phyloP scores from a whole-genome alignment of 2,888 invertebrate genomes.

The Cephus runcator region DNA sequence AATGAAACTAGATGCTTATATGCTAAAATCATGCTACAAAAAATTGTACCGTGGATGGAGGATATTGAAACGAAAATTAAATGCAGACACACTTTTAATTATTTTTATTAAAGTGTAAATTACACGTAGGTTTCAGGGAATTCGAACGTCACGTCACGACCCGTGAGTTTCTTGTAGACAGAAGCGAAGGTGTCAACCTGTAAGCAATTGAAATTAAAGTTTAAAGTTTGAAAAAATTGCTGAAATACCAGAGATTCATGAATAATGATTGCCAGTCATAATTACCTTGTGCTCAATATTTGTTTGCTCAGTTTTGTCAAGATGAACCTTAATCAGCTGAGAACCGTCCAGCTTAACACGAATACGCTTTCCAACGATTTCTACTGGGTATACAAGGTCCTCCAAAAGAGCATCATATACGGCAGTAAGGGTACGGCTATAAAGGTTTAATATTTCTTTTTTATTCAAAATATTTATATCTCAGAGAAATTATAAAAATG shows the following conservation, averaged over 20 bases:
- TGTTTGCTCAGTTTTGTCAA: slow-evolving; percentile 98
- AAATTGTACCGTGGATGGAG: not conserved
- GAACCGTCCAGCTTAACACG: slow-evolving; percentile 96
- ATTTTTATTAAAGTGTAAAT: slow-evolving; percentile 53
- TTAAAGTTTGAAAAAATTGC: slow-evolving; percentile 7
- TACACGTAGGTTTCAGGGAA: slow-evolving; percentile 98
- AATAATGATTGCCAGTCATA: slow-evolving; percentile 5
- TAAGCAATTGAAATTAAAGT: slow-evolving; percentile 10
- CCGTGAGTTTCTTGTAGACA: slow-evolving; percentile 99
- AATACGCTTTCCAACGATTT: slow-evolving; percentile 98
- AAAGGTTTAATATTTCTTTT: slow-evolving; percentile 27
- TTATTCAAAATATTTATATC: not conserved
- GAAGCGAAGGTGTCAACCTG: slow-evolving; percentile 98
- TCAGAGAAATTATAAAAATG: not conserved
- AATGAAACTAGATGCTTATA: not conserved
- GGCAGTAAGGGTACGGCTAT: slow-evolving; percentile 90
- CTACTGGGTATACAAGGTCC: slow-evolving; percentile 98
- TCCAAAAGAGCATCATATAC: slow-evolving; percentile 98
- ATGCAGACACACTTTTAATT: not conserved
- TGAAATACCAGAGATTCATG: not conserved
- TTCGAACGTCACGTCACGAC: slow-evolving; percentile 98
- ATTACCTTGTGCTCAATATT: slow-evolving; percentile 98
- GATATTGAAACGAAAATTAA: not conserved
- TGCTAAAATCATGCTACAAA: not conserved
- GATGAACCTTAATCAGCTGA: slow-evolving; percentile 95